These are phyloP conservation scores for Cephonodes hylas DNA, from an alignment of 2,888 invertebrate species.

Conservation along the genomic window DNA sequence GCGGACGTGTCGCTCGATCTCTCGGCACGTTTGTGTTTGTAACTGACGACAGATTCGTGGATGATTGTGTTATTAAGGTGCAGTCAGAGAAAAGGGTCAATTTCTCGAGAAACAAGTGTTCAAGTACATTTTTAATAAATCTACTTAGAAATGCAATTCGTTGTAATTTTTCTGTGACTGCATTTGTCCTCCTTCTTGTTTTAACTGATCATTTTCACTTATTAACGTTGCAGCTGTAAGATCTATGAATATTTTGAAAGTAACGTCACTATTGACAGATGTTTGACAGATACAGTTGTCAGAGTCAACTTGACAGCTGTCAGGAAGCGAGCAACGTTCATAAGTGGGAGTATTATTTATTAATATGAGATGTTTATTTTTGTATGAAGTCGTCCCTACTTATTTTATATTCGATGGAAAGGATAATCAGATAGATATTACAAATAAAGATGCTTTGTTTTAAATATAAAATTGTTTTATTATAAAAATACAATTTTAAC, in stretches of 20 bases:
- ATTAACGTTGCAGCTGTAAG: background rate
- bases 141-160: background rate
- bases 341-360: constrained; percentile 61
- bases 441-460: constrained; percentile 74
- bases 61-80: background rate
- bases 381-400: constrained; percentile 58
- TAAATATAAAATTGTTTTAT: constrained; percentile 25
- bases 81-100: background rate
- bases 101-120: background rate
- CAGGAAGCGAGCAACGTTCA: constrained; percentile 15
- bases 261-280: background rate
- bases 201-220: constrained; percentile 3
- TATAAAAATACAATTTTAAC: background rate
- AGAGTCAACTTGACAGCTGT: background rate
- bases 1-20: background rate
- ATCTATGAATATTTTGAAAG: background rate
- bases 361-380: constrained; percentile 75
- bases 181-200: constrained; percentile 21
- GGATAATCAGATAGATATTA: constrained; percentile 59
- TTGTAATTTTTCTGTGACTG: background rate
- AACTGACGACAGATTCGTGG: background rate
- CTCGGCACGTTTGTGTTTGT: background rate
- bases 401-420: constrained; percentile 51
- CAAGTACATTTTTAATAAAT: background rate
- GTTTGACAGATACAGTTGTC: background rate